These are phyloP conservation scores for Neria commutata DNA, from an alignment of 2,888 invertebrate genomes.

Conservation along the genomic window DNA sequence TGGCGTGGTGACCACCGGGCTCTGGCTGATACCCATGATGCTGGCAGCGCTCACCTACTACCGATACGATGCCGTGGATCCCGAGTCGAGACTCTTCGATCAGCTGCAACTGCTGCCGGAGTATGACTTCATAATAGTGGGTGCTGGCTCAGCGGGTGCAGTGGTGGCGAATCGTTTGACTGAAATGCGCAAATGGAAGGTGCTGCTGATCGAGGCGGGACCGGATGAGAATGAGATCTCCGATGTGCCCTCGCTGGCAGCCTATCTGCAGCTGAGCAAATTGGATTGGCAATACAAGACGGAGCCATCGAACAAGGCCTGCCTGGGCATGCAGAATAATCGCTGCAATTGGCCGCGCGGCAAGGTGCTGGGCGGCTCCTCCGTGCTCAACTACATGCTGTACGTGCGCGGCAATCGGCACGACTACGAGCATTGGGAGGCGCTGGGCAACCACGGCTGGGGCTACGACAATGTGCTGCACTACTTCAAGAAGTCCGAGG, in stretches of 20 bases:
- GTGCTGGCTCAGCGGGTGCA: constrained; percentile 89
- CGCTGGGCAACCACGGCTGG: constrained; percentile 87
- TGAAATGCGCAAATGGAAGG: constrained; percentile 77
- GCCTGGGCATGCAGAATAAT: constrained; percentile 80
- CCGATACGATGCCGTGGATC: constrained; percentile 80
- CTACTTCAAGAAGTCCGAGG: constrained; percentile 90
- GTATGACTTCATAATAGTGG: constrained; percentile 84
- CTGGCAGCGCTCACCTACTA: constrained; percentile 82
- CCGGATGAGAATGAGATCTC: constrained; percentile 88
- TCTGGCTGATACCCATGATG: constrained; percentile 84
- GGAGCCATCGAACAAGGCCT: constrained; percentile 80
- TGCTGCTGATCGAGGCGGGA: constrained; percentile 82
- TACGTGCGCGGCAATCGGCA: constrained; percentile 83
- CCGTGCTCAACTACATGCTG: constrained; percentile 88
- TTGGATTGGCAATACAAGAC: constrained; percentile 91
- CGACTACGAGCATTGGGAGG: constrained; percentile 91
- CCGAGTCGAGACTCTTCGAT: constrained; percentile 77
- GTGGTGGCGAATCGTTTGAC: constrained; percentile 83
- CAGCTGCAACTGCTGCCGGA: constrained; percentile 71
- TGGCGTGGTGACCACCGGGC: constrained; percentile 75
- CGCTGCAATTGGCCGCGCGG: constrained; percentile 89
- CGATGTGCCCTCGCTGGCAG: constrained; percentile 85
- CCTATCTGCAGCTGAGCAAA: constrained; percentile 83
- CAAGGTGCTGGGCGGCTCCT: constrained; percentile 87
- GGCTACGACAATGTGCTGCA: constrained; percentile 81